A percentile compares a stretch with the other conserved stretches of the same genome.
phyloP scores from a whole-genome alignment of 2,888 invertebrate genomes.

The Acronicta psi region DNA sequence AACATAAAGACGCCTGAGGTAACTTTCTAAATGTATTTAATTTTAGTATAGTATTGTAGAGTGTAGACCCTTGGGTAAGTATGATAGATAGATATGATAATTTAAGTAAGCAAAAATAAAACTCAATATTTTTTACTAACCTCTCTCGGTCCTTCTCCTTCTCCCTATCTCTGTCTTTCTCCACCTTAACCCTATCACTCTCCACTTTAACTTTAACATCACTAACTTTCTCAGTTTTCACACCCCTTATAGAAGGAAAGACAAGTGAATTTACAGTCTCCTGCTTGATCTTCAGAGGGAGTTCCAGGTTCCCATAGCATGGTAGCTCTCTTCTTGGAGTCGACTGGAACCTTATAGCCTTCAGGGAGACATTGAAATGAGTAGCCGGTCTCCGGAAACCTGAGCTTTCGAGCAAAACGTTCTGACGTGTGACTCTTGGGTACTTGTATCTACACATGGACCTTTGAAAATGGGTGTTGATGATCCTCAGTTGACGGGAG shows the following conservation, averaged over 20 bases:
- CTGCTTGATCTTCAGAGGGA: constrained; percentile 82
- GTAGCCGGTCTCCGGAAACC: constrained; percentile 72
- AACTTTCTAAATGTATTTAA: no score
- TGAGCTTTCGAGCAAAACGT: constrained; percentile 77
- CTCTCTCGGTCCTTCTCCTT: constrained; percentile 62
- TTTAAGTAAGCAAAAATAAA: background rate
- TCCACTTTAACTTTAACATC: constrained; percentile 71
- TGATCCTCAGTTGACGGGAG: constrained; percentile 79
- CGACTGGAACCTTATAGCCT: constrained; percentile 80
- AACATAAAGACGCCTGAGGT: no score
- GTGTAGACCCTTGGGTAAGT: no score
- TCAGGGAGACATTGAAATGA: constrained; percentile 75
- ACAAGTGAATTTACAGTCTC: constrained; percentile 72
- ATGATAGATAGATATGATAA: no score
- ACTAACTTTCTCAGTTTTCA: constrained; percentile 69
- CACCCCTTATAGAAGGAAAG: constrained; percentile 70
- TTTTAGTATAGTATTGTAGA: no score
- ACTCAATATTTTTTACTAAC: background rate
- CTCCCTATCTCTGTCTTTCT: constrained; percentile 69
- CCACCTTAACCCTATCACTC: constrained; percentile 67
- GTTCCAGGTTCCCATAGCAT: constrained; percentile 84
- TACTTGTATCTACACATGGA: constrained; percentile 83
- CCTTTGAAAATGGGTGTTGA: constrained; percentile 80
- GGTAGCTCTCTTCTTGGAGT: constrained; percentile 80
- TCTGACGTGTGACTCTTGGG: constrained; percentile 81